These are phyloP conservation scores for Bradypodion pumilum DNA, from an alignment of 2,797 vertebrate genomes.

Conservation along the genomic window DNA sequence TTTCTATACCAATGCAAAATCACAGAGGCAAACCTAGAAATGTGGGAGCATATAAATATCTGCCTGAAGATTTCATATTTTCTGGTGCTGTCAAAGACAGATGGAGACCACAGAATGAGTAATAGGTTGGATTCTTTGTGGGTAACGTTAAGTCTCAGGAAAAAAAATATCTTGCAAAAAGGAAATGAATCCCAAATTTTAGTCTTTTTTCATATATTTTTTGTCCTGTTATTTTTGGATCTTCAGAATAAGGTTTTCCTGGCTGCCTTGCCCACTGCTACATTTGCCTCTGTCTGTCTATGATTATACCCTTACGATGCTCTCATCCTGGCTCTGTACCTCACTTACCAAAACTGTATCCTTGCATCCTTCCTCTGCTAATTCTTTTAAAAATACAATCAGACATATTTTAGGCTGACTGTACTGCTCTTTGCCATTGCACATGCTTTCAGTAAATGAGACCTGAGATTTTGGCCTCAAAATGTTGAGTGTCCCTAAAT, in stretches of 20 bases:
- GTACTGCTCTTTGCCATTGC: neutral
- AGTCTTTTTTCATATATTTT: neutral
- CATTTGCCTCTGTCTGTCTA: neutral
- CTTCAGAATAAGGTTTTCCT: constrained; percentile 6
- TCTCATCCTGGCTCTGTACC: neutral
- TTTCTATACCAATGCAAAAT: neutral
- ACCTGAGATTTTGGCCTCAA: neutral
- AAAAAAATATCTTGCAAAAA: neutral
- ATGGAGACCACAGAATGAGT: constrained; percentile 47
- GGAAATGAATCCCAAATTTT: neutral
- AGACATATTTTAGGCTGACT: neutral
- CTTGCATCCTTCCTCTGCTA: neutral
- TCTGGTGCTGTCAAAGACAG: constrained; percentile 29
- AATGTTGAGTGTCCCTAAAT: too few species aligned
- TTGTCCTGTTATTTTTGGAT: constrained; percentile 14
- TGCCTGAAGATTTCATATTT: neutral
- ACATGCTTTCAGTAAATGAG: neutral
- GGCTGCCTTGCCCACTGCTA: neutral
- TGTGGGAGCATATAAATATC: too few species aligned
- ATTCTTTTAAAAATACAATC: neutral
- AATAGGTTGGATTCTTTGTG: constrained; percentile 9
- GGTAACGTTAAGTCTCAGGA: constrained; percentile 25
- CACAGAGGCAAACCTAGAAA: neutral
- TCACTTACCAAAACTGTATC: neutral
- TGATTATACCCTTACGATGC: constrained; percentile 18